Evolutionary conservation across 1,140 invertebrate species (phyloP), one percentile per base, ranked within the genome.

Genomic region (Lordiphosa stackelbergi): DNA sequence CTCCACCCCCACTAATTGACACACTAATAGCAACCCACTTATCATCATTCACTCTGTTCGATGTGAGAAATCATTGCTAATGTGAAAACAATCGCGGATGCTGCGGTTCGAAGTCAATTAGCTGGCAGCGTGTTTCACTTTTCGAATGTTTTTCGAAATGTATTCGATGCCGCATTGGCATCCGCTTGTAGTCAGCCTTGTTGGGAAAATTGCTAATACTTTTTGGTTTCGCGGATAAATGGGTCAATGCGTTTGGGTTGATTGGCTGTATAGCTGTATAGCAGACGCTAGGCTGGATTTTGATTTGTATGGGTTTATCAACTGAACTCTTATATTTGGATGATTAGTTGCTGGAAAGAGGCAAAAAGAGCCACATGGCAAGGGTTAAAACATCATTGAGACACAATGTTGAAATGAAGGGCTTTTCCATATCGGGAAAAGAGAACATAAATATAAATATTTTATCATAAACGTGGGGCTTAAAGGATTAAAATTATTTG

Each of bases 61-160:
- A 47, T 69, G 66, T 48, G 78, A 81, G 73, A 81, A 75, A 81
- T 75, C 72, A 73, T 77, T 60, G 77, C 69, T 77, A 83, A 83
- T 83, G 77, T 73, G 77, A 72, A 83, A 83, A 83, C 77, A 83
- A 83, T 83, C 78, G 73, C 73, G 77, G 73, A 83, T 83, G 65
- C 64, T 73, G 78, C 58, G 77, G 78, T 72, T 77, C 77, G 72
- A 69, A 83, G 77, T 83, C 77, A 83, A 83, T 83, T 83, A 83
- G 73, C 61, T 53, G 69, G 41, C 52, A 72, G 46, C 66, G 68
- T 81, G 77, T 64, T 75, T 75, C 68, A 81, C 28, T 81, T 75
- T 59, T 57, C 53, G 63, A 81, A 79, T 75, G 66, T 52, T 69
- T 64, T 66, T 73, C 57, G 28, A 66, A 73, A 69, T 73, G 56